Evolutionary conservation across 2,113 vertebrate species (phyloP).

Genomic region (Panthera tigris): DNA sequence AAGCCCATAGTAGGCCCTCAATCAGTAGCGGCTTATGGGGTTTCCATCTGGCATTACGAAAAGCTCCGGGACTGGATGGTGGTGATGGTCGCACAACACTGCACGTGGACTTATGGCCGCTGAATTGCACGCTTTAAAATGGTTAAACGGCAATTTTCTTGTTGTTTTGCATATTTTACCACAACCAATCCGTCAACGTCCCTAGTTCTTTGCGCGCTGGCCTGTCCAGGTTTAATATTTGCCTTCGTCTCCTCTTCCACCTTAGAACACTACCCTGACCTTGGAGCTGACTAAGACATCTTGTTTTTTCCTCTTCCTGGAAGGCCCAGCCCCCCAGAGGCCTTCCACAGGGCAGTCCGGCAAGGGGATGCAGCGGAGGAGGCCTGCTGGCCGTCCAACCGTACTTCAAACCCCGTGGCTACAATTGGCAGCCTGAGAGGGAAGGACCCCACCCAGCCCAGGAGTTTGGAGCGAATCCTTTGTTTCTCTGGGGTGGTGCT

Average conservation of each 20-base stretch:
- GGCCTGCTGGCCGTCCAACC: background rate
- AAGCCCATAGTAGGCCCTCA: background rate
- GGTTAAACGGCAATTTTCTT: background rate
- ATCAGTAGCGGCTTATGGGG: accelerated
- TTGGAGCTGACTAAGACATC: conserved; percentile 49
- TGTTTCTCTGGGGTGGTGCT: background rate
- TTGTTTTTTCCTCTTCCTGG: conserved; percentile 68
- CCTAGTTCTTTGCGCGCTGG: background rate
- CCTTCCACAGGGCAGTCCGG: background rate
- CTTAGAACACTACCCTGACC: conserved; percentile 47
- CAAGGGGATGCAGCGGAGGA: background rate
- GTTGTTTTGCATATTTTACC: background rate
- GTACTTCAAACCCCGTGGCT: background rate
- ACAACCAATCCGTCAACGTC: background rate
- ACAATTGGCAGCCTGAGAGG: background rate
- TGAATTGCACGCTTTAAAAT: accelerated
- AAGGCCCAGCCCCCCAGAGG: background rate
- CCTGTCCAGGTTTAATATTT: background rate
- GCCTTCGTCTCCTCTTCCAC: background rate
- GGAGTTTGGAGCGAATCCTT: background rate
- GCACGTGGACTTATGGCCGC: background rate
- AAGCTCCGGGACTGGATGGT: background rate
- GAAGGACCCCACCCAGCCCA: background rate
- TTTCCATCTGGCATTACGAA: background rate
- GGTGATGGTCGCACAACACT: accelerated